Base-by-base conservation (phyloP, 2,113 vertebrate genomes). In the Tychaedon coryphoeus region DNA sequence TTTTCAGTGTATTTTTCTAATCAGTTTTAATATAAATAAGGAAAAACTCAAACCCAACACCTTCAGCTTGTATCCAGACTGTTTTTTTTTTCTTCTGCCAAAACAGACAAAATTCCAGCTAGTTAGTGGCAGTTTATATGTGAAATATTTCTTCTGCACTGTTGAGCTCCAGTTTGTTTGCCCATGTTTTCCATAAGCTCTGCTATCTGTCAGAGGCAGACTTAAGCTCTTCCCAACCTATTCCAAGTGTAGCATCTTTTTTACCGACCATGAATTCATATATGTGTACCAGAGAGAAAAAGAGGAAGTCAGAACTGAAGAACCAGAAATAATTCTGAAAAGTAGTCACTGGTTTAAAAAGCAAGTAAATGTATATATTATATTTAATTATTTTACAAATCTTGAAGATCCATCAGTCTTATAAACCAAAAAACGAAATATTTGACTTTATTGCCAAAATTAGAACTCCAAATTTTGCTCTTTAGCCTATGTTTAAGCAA, bases 391-490 rank as follows among this genome's bases (percentile, higher is more conserved):
- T 72, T 67, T 73, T 34, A 47, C 42, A 43, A 61, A 57, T 42
- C 17, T 7, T 33, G 72, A 62, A 81, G 23, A 83, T 42, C 43
- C 23, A 29, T 71, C 57, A 65, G 9, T 48, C 48, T 75, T 40
- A 19, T 19, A n/a, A 79, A 8, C 1, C 3, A 61, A 47, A 38
- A n/a, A 9, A 1, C 7, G 7, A 5, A 56, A 8, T 10, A 25
- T n/a, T 67, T 38, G 5, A 34, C 26, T 25, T 36, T 40, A 28
- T 17, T 58, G 9, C 9, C 18, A 64, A 45, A 25, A 62, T 57
- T 26, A 56, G 47, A 79, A 19, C 12, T 33, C 23, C 22, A 17
- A 26, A 7, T 58, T 56, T 83, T 71, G 9, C 33, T 69, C 16
- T 14, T 76, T 7, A 57, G 14, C 38, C 22, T 8, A 5, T 19